Conservation (phyloP, 2,888 invertebrate species). For the Drosophila borealis region DNA sequence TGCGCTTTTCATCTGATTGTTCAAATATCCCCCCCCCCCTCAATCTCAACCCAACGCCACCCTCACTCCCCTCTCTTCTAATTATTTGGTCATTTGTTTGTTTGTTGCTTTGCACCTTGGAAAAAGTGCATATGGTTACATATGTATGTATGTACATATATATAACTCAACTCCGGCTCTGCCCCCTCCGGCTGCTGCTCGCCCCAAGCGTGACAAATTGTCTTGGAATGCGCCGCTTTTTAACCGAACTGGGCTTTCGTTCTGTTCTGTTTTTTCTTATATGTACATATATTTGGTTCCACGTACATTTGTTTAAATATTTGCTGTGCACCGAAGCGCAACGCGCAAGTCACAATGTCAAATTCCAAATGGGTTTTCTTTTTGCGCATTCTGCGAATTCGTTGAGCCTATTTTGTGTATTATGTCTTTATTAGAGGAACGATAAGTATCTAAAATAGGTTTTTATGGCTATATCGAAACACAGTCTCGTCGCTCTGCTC, state of each 20-base stretch:
- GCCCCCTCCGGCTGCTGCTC: not conserved
- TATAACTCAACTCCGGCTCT: not conserved
- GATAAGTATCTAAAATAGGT: slow-evolving; percentile 58
- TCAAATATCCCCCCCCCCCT: slow-evolving; percentile 3
- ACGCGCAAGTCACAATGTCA: slow-evolving; percentile 23
- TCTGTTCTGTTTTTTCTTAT: slow-evolving; percentile 21
- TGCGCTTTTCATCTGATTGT: slow-evolving; percentile 55
- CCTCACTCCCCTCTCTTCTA: slow-evolving; percentile 21
- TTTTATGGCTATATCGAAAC: slow-evolving; percentile 17
- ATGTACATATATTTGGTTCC: not conserved
- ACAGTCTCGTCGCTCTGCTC: slow-evolving; percentile 18
- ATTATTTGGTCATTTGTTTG: slow-evolving; percentile 68
- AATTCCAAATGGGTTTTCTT: slow-evolving; percentile 39
- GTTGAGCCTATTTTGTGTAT: slow-evolving; percentile 48
- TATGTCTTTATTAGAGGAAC: slow-evolving; percentile 69
- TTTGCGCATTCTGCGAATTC: slow-evolving; percentile 62
- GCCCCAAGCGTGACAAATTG: slow-evolving; percentile 68
- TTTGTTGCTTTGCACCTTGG: slow-evolving; percentile 53
- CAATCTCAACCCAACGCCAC: not conserved
- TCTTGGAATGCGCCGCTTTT: slow-evolving; percentile 57
- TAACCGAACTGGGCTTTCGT: slow-evolving; percentile 29
- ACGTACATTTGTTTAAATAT: slow-evolving; percentile 59
- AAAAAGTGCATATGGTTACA: slow-evolving; percentile 49
- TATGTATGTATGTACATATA: too few relatives aligned
- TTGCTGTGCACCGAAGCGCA: slow-evolving; percentile 54